Evolutionary conservation across 2,888 invertebrate species (phyloP), one percentile per base, ranked within the genome.

Genomic region (Rhagium mordax): DNA sequence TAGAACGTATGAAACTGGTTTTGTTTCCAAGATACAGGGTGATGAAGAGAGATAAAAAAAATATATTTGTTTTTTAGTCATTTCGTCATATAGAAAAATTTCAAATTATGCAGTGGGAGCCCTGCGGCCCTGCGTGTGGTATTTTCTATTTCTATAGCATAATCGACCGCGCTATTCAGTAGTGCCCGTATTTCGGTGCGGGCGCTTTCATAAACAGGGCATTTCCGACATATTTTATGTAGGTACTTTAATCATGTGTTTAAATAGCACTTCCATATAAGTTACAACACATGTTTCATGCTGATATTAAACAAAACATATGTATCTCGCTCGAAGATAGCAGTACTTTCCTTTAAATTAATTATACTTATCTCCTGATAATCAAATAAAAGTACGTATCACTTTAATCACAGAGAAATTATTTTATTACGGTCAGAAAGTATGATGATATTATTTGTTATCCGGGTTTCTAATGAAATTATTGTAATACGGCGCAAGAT

Each of bases 331-430:
- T 41, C 3, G 20, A 27, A 60, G 59, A 60, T 60, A 60, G 16
- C 59, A 60, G 27, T 18, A 64, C 64, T 64, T 64, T 64, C 64
- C 24, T 51, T 29, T 64, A 24, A 61, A 51, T 51, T 51, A 18
- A 64, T 64, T 49, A 51, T 49, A 47, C 51, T 27, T 51, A 64
- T 64, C 64, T 51, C 27, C 3, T 24, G 49, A 51, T 64, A 64
- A 64, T 27, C 20, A 49, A 49, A 49, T 49, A 8, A 16, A 27
- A 62, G n/a, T 49, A 18, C 27, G 49, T 51, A 51, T 29, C n/a
- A 55, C n/a, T 16, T 51, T 64, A 49, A 64, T 49, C 48, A 29
- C 27, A 27, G 18, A 13, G 64, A 47, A 64, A 49, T 64, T 59
- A 59, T 59, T 33, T 59, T 59, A 59, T 59, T 59, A 59, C 59